These are phyloP conservation scores for Stigmatopora nigra DNA, from an alignment of 2,113 vertebrate species.

Conservation along the genomic window DNA sequence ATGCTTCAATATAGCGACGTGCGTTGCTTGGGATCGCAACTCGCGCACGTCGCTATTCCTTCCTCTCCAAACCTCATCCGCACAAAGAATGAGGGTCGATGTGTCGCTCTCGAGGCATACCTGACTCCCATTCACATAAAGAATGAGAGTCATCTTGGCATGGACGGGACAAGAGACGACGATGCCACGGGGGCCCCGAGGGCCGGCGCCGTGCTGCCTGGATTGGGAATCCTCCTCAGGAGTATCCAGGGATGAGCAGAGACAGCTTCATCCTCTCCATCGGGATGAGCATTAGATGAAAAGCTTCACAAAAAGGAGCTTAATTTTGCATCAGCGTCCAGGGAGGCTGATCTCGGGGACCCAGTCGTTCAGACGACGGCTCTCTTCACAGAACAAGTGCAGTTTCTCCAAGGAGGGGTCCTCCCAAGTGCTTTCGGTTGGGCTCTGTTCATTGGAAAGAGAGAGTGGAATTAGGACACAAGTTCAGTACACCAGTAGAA, in stretches of 20 bases:
- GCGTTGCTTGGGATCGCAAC: conserved; percentile 48
- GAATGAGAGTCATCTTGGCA: conserved; percentile 71
- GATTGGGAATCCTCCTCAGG: conserved; percentile 65
- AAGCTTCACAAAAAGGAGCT: conserved; percentile 39
- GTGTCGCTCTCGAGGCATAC: conserved; percentile 65
- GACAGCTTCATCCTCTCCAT: conserved; percentile 55
- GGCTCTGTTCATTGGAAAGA: conserved; percentile 54
- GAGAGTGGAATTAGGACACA: conserved; percentile 1
- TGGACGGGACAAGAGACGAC: conserved; percentile 65
- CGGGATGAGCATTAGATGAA: conserved; percentile 59
- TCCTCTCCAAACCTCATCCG: conserved; percentile 78
- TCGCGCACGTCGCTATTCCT: conserved; percentile 65
- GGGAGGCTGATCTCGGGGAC: conserved; percentile 72
- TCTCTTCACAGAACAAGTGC: conserved; percentile 75
- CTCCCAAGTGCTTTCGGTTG: conserved; percentile 68
- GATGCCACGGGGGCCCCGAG: conserved; percentile 48
- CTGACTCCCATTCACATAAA: conserved; percentile 71
- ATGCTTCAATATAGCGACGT: conserved; percentile 60
- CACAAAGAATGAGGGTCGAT: conserved; percentile 77
- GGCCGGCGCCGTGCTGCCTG: conserved; percentile 66
- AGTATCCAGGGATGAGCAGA: conserved; percentile 67
- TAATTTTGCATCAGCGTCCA: conserved; percentile 59
- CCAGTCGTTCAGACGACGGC: conserved; percentile 70
- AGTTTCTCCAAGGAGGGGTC: conserved; percentile 74
- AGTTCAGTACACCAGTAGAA: background rate